phyloP scores from a whole-genome alignment of 2,113 vertebrate genomes.

The Anser brachyrhynchus region DNA sequence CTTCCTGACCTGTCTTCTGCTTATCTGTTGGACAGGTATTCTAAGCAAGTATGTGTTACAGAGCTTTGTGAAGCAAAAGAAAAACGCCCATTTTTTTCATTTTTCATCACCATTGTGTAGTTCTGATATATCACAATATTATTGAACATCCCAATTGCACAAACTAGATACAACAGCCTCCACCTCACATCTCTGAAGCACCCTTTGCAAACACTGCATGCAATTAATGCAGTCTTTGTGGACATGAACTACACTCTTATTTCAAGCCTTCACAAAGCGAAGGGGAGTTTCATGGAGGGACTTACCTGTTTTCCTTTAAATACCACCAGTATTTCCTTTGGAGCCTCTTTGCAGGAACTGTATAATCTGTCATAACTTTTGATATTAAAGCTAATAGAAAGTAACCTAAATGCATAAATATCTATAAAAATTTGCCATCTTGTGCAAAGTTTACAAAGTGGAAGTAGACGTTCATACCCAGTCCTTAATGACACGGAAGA shows the following conservation, averaged over 20 bases:
- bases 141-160: not conserved
- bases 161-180: not conserved
- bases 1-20: not conserved
- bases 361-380: not conserved
- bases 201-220: not conserved
- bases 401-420: not conserved
- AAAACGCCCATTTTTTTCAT: not conserved
- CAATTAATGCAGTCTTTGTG: not conserved
- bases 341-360: not conserved
- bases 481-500: not conserved
- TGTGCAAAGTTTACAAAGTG: not conserved
- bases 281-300: not conserved
- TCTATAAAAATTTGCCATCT: not conserved
- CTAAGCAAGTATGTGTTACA: not conserved
- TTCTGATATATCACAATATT: not conserved
- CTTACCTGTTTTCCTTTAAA: not conserved
- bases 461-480: not conserved
- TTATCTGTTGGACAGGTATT: not conserved
- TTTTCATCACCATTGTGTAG: not conserved
- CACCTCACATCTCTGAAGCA: not conserved
- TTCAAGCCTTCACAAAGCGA: not conserved
- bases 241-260: not conserved
- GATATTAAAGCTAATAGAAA: not conserved
- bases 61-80: not conserved
- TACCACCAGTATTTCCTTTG: not conserved